Base-by-base conservation (phyloP, 1,140 invertebrate genomes). In the Oreohelix idahoensis region DNA sequence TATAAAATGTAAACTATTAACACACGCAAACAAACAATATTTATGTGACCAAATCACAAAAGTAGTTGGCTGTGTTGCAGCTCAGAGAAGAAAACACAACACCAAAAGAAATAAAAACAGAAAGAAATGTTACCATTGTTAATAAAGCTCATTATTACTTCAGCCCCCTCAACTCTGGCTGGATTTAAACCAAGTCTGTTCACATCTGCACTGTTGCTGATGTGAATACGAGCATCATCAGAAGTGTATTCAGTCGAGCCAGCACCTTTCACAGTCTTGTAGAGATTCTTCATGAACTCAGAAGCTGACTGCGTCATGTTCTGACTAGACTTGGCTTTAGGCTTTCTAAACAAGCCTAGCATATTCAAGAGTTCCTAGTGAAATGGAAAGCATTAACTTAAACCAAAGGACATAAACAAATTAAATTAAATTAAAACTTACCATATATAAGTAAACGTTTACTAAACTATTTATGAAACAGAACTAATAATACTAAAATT, bases 101-200 rank as follows among this genome's bases (percentile, higher is more conserved):
- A n/a, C n/a, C n/a, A n/a, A n/a, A n/a, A n/a, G n/a, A n/a, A n/a
- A n/a, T n/a, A n/a, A n/a, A n/a, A n/a, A n/a, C n/a, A n/a, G n/a
- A n/a, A n/a, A n/a, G n/a, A n/a, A n/a, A n/a, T n/a, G n/a, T 95
- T 93, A 96, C 96, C 96, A 91, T 96, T 95, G 90, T 96, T 97
- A 71, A 96, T 94, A 92, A 98, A 98, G 86, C 96, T 97, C 95
- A 98, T 97, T 88, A 98, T 98, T 87, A 96, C 95, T 94, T 98
- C 97, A 91, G 97, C 97, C 88, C 97, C 95, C 94, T 66, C 95
- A 94, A 91, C 95, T 96, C 58, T 97, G 36, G 85, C 74, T 36
- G 81, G 69, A 69, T 87, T 82, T n/a, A 87, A 73, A 0, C 85
- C 94, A 88, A 87, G 71, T 63, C 69, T 74, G 2, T 84, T 71